Base-by-base conservation (phyloP, 2,888 invertebrate species). In the Scotopteryx bipunctaria region DNA sequence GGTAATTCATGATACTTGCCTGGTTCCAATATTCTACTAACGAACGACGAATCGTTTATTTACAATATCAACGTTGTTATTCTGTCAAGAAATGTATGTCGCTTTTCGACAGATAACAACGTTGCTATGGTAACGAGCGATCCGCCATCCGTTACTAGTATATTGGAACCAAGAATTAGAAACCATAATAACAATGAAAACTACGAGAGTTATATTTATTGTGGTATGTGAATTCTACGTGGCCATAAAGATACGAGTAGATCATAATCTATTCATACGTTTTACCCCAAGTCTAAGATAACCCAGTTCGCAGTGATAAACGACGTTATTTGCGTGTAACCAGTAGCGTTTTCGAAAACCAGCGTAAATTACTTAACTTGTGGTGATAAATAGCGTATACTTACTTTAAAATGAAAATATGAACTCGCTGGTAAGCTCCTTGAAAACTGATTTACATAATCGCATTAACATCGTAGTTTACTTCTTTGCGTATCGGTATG, bases 371-470 rank as follows among this genome's bases (percentile, higher is more conserved):
- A 41, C 41, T 17, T 27, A 46, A 51, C 35, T 32, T 46, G 29
- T 44, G 35, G 38, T 37, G 42, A 38, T 47, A 49, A 44, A 35
- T 48, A 37, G 44, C 37, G 45, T 46, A 50, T 57, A 42, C 35
- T 54, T 49, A 19, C 29, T 35, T 46, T 29, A 23, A 38, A 40
- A 57, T 57, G 45, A 55, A 54, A 55, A 51, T 55, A 55, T 51
- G 52, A 56, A 52, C 45, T 56, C 44, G 43, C 35, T 49, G 52
- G 38, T 55, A 61, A 61, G 50, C 55, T 59, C 53, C 57, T 60
- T 59, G 52, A 47, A 53, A 57, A 61, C 55, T 57, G 36, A 59
- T 61, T 61, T 57, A 41, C 59, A 61, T 61, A 57, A 59, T 57
- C 56, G 48, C 52, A 55, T 58, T 57, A 52, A 49, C 52, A 48